Evolutionary conservation across 2,113 vertebrate species (phyloP), one percentile per base, ranked within the genome.

Genomic region (Orycteropus afer): DNA sequence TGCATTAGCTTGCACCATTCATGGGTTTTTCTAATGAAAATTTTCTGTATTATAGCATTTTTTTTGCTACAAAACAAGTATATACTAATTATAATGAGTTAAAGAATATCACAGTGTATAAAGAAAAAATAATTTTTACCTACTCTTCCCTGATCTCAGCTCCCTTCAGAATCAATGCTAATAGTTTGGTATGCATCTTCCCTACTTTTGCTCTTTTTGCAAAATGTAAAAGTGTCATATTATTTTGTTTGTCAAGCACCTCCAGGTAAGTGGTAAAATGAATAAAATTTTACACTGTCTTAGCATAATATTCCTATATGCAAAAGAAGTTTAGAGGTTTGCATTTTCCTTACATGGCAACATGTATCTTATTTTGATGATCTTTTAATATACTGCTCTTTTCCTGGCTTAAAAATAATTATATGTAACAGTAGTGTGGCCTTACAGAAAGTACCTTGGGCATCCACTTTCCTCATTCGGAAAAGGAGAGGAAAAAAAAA

Each of bases 301-400:
- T 80, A 61, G 51, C 34, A 73, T 82, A 73, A 74, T 51, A 90
- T 40, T 76, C 32, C 71, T 73, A 22, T 80, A 59, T 69, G 32
- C 32, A 89, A 90, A 89, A 86, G 27, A 2, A 95, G 8, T 76
- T 79, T 83, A 40, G 67, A 86, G 63, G 42, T 93, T 74, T 55
- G 27, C 15, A 32, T 84, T 91, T 97, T 89, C 79, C 90, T 92
- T 86, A 93, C 89, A 74, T 51, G 45, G 42, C 29, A 95, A 80
- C 17, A 69, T 0, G 27, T 20, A 61, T 57, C 71, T 86, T 82
- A 89, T 63, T 89, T 51, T 91, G 11, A 90, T 90, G 2, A 91
- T 84, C 20, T 93, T 23, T n/a, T 73, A 51, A 85, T 82, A 6
- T 3, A 67, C 3, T 95, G 20, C 42, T 90, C 29, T 91, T 86